phyloP scores from a whole-genome alignment of 1,140 invertebrate species.

The Stegodyphus dumicola region DNA sequence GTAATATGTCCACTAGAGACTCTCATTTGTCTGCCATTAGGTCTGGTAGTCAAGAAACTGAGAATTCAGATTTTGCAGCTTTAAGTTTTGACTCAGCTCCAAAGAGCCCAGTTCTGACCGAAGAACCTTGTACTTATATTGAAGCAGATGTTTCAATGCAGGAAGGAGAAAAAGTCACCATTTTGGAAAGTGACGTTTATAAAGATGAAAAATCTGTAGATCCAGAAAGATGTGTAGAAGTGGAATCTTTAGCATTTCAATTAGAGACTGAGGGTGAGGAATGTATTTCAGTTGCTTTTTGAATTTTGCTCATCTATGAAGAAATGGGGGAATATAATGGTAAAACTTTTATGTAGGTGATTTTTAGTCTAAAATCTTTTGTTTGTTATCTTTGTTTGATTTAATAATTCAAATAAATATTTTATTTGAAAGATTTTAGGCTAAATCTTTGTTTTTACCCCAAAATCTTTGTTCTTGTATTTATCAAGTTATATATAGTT shows the following conservation, averaged over 20 bases:
- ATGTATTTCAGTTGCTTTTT: constrained; percentile 35
- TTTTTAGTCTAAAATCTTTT: no score
- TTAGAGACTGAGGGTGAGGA: constrained; percentile 49
- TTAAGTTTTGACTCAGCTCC: neutral
- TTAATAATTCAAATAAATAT: no score
- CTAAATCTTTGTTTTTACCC: no score
- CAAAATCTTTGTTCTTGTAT: no score
- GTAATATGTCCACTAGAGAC: neutral
- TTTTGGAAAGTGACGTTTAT: neutral
- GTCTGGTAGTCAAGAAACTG: neutral
- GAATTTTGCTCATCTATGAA: neutral
- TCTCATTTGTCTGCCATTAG: neutral
- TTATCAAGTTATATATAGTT: no score
- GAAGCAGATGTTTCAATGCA: neutral
- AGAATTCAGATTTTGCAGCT: neutral
- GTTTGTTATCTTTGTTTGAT: no score
- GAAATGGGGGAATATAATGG: no score
- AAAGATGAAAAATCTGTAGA: neutral
- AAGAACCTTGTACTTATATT: neutral
- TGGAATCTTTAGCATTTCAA: neutral
- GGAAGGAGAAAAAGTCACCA: neutral
- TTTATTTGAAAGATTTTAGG: no score
- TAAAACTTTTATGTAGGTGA: no score
- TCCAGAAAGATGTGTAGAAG: neutral
- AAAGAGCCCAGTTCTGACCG: neutral